Base-by-base conservation (phyloP, 2,888 invertebrate species). In the Aspidiotus rigidus region DNA sequence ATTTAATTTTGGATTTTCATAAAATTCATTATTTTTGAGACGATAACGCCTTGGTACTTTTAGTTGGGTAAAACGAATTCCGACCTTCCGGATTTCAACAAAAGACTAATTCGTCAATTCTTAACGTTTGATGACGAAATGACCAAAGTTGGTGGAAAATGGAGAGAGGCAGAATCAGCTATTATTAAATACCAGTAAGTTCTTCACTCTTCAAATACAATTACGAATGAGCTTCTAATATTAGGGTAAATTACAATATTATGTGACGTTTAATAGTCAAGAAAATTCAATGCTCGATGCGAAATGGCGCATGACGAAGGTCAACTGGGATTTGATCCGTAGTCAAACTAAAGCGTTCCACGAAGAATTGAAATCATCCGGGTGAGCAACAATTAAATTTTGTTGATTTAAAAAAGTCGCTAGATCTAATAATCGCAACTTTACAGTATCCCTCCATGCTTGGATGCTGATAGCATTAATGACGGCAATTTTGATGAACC, bases 81-180 rank as follows among this genome's bases (percentile, higher is more conserved):
- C 9, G 62, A 70, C 42, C 8, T 71, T 53, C 69, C 72, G 16
- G 73, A 74, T 66, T 71, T 71, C 10, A 72, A 73, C 62, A 73
- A 71, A 69, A 71, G 71, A 60, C 75, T 83, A 59, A 79, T 83
- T 70, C 79, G 81, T 71, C 79, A 81, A 67, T 83, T 82, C 76
- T 77, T 82, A 69, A 79, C 80, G 71, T 83, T 84, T 75, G 82
- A 83, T 71, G 81, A 83, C 74, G 83, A 84, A 74, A 84, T 84
- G 69, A 69, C 55, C 41, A 61, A 60, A 69, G 60, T 84, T 61
- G 80, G 80, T 69, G 80, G 80, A 42, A 77, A 81, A 70, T 84
- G 84, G 82, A 78, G 80, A 40, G 83, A 83, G 74, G 81, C 81
- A 60, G 82, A 83, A 73, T 79, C 80, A 54, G 77, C 81, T 54